Base-by-base conservation (phyloP, 2,888 invertebrate species). In the Sepioteuthis lessoniana region DNA sequence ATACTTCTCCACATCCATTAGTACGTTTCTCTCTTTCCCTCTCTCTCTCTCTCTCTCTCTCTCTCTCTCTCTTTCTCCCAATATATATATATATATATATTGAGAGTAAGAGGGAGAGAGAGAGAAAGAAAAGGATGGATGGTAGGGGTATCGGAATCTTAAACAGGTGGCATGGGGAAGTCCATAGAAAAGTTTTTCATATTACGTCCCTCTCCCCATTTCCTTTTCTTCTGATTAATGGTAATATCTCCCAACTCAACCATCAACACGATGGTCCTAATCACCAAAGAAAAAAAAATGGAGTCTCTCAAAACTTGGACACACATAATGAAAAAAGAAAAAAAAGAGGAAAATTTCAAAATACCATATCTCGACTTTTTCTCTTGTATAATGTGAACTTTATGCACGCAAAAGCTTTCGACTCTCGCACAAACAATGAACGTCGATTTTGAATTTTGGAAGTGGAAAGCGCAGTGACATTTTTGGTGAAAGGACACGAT, bases 371-470 rank as follows among this genome's bases (percentile, higher is more conserved):
- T n/a, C 35, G 76, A 76, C 76, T 76, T 76, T 76, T 76, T 16
- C n/a, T 76, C n/a, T 76, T 4, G n/a, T n/a, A 0, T 31, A n/a
- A 31, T 76, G 1, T 35, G 76, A 76, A 76, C 76, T 76, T 76
- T 76, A 76, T 13, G n/a, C 76, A 76, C 76, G 76, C 76, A n/a
- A 76, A 76, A 76, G n/a, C n/a, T 76, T 76, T 76, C n/a, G 76
- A 76, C 76, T n/a, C 13, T 35, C 16, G n/a, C 76, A 76, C 76
- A 76, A 76, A 76, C 76, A 76, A 76, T 76, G 76, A 35, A 10
- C 16, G n/a, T n/a, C n/a, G 10, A 10, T 76, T 76, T 76, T 76
- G 76, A 76, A 76, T 76, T 76, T 76, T n/a, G n/a, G n/a, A 76
- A 76, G n/a, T 76, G 76, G n/a, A 76, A 76, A 76, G 76, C 76